Conservation (phyloP, 2,113 vertebrate genomes). For the Leucopsar rothschildi region DNA sequence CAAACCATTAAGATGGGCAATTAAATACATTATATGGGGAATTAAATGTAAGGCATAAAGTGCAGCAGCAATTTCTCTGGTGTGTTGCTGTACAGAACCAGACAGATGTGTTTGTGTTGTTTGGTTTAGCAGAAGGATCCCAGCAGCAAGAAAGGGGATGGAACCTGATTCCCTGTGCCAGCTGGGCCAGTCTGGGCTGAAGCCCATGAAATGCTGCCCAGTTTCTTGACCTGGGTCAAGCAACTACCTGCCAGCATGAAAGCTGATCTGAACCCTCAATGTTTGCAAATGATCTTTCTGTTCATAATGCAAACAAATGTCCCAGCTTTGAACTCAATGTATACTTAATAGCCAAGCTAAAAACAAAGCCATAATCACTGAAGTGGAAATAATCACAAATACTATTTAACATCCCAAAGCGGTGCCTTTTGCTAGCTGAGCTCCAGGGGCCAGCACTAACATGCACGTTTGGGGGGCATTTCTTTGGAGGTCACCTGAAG, state of each 20-base stretch:
- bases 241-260: not conserved
- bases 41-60: not conserved
- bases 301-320: not conserved
- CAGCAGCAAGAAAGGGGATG: not conserved
- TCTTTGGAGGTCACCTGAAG: not conserved
- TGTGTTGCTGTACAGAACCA: not conserved
- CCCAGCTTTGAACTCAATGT: not conserved
- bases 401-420: not conserved
- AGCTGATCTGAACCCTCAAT: not conserved
- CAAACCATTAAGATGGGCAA: not conserved
- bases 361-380: not conserved
- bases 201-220: not conserved
- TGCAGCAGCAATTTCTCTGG: not conserved
- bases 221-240: not conserved
- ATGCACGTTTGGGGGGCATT: not conserved
- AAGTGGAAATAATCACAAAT: not conserved
- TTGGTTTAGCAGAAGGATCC: not conserved
- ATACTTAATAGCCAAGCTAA: not conserved
- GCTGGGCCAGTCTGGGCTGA: not conserved
- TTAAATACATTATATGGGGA: not conserved
- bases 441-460: not conserved
- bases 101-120: not conserved
- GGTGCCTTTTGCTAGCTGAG: not conserved
- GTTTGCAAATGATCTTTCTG: not conserved
- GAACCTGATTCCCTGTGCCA: not conserved